Base-by-base conservation (phyloP, 2,113 vertebrate species). In the Pseudolaguvia tuberculata region DNA sequence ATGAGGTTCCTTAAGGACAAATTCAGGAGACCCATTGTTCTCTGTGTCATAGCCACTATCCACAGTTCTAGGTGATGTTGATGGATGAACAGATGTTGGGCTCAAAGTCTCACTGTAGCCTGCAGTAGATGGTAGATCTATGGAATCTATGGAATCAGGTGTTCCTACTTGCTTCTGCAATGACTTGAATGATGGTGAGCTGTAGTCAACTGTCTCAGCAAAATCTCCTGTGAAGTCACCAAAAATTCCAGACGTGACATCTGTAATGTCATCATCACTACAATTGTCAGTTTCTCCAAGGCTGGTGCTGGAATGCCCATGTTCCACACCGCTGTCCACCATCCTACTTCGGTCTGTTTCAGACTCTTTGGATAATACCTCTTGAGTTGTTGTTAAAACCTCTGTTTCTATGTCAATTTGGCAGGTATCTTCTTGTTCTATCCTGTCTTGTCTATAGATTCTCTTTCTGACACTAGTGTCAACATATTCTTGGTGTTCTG, bases 11-110 rank as follows among this genome's bases (percentile, higher is more conserved):
- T 93, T 98, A 21, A 91, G 90, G 20, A 96, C 92, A 15, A 99
- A 95, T 86, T 97, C 96, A 0, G 97, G 97, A 47, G 96, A 97
- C 81, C 97, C 96, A 0, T 97, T 94, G 74, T 98, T 99, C 83
- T 99, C 96, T 0, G 97, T 99, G 86, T 98, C 96, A 0, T 98
- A 98, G 70, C 97, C 97, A 0, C 97, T 98, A 88, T 99, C 97
- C 25, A 92, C 84, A 11, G 96, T 93, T 29, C 91, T 93, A 25
- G 93, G 91, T 48, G 94, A 96, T 72, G 88, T 89, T 0, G 90
- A 82, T 0, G 92, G 84, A 0, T 82, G 57, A 2, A 90, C 92
- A 11, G 84, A 78, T 0, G 84, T 86, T 0, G 88, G 91, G 13
- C 92, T 94, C 81, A 92, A 90, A 9, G 86, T 89, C 58, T 94